A percentile compares a stretch with the other conserved stretches of the same genome.
phyloP scores from a whole-genome alignment of 2,113 vertebrate genomes.

The Sigmodon hispidus region DNA sequence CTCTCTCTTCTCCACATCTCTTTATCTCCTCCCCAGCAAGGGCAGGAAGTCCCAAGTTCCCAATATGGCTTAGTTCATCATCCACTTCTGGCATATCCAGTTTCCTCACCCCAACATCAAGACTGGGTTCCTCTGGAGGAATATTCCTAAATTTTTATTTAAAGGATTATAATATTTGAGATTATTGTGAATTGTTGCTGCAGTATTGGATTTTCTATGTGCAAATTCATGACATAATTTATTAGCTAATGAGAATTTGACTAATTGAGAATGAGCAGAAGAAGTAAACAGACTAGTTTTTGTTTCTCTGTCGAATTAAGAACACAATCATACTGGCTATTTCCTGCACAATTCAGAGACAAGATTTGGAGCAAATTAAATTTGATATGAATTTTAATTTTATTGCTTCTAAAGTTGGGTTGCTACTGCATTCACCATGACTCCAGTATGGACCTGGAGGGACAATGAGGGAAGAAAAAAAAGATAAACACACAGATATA shows the following conservation, averaged over 20 bases:
- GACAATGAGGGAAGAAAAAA: background rate
- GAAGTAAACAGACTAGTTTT: background rate
- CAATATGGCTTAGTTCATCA: no score
- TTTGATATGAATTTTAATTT: background rate
- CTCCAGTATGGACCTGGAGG: background rate
- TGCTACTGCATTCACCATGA: background rate
- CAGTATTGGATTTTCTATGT: background rate
- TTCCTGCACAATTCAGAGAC: background rate
- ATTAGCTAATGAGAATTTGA: background rate
- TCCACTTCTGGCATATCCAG: no score
- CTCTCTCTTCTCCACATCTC: no score
- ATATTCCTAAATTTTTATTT: background rate
- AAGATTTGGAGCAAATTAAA: background rate
- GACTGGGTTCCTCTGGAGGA: no score
- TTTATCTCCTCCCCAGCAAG: no score
- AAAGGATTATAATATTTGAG: background rate
- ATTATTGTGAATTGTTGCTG: background rate
- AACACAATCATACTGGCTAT: constrained; percentile 9
- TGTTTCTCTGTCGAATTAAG: background rate
- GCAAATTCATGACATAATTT: background rate
- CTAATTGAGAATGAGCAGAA: background rate
- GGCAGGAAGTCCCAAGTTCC: no score
- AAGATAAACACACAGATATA: background rate
- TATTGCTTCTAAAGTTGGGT: background rate
- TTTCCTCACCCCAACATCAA: no score